Percentiles rank a stretch among this genome's conserved stretches.
These are phyloP conservation scores for Eidolon helvum DNA, from an alignment of 2,113 vertebrate species.

Conservation along the genomic window DNA sequence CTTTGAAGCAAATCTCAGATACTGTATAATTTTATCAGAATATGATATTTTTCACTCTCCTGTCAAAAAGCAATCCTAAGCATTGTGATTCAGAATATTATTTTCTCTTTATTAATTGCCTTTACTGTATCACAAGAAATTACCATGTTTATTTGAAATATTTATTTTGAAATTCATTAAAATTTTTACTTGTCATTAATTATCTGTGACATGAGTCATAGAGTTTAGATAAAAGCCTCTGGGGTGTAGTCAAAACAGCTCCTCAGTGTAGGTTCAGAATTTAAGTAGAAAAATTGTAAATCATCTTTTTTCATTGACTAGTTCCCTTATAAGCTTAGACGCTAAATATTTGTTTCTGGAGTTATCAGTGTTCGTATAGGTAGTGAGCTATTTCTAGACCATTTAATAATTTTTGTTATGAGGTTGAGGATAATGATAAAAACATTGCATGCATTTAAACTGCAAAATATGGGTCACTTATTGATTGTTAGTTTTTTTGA, in stretches of 20 bases:
- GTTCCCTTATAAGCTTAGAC: not conserved
- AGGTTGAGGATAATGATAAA: not conserved
- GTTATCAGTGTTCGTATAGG: not conserved
- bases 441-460: not conserved
- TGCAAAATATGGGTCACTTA: not conserved
- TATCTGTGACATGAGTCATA: not conserved
- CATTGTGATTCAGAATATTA: not conserved
- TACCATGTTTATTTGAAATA: not conserved
- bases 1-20: not conserved
- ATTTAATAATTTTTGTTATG: not conserved
- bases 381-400: not conserved
- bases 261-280: not conserved
- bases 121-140: not conserved
- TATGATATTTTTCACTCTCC: not conserved
- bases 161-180: conserved; percentile 20
- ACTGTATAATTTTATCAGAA: not conserved
- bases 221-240: not conserved
- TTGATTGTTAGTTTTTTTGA: not conserved
- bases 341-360: not conserved
- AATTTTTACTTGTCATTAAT: not conserved
- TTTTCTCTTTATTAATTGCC: not conserved
- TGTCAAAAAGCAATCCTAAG: not conserved
- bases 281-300: not conserved
- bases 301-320: not conserved
- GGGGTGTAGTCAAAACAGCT: not conserved